A percentile compares a stretch with the other conserved stretches of the same genome.
phyloP scores from a whole-genome alignment of 2,113 vertebrate genomes.

The Phalacrocorax brasilianus region DNA sequence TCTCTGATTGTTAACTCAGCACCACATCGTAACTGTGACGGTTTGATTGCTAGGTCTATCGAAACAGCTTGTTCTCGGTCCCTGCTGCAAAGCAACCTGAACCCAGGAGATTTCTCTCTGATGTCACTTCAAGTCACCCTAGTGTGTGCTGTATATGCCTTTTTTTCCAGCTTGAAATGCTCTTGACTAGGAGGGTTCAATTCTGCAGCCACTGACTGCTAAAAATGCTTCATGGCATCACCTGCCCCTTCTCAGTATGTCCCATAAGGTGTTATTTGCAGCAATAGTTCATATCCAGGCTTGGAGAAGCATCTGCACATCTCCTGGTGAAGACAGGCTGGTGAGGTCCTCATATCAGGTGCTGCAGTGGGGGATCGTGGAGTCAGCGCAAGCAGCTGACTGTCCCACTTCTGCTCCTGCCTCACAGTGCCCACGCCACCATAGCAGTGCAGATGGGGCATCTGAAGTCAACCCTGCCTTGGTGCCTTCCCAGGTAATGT shows the following conservation, averaged over 20 bases:
- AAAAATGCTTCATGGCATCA: neutral
- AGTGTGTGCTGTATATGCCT: neutral
- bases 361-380: neutral
- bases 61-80: neutral
- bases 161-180: neutral
- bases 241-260: neutral
- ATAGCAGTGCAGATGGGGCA: accelerated
- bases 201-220: neutral
- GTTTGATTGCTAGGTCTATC: neutral
- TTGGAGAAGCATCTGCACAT: neutral
- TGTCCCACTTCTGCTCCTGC: neutral
- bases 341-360: neutral
- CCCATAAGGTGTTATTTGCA: neutral
- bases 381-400: neutral
- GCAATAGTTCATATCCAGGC: neutral
- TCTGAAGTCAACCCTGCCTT: neutral
- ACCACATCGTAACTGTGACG: neutral
- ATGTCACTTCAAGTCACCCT: neutral
- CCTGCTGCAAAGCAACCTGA: neutral
- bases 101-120: neutral
- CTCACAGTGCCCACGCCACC: neutral
- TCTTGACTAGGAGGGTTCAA: neutral
- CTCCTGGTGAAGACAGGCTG: neutral
- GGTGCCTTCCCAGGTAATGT: neutral
- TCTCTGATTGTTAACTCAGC: neutral